These are phyloP conservation scores for Papilio machaon DNA, from an alignment of 1,140 invertebrate genomes.

Conservation along the genomic window DNA sequence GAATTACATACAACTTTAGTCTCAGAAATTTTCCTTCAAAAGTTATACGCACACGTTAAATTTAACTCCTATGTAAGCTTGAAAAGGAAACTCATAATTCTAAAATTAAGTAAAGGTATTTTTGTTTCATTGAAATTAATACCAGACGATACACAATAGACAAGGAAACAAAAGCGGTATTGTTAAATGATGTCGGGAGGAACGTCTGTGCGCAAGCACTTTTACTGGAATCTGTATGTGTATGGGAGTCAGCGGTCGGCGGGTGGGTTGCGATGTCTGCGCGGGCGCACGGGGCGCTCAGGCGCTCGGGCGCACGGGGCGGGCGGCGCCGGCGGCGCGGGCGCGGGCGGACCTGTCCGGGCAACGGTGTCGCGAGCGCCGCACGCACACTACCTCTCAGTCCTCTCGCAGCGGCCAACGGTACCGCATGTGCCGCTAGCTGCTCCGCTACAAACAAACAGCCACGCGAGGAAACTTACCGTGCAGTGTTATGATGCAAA, in stretches of 20 bases:
- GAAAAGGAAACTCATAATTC: conserved; percentile 1
- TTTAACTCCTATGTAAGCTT: neutral
- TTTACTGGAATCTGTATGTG: conserved; percentile 75
- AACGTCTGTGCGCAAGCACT: conserved; percentile 66
- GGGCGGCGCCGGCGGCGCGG: conserved; percentile 59
- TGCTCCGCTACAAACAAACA: conserved; percentile 70
- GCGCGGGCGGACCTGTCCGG: conserved; percentile 78
- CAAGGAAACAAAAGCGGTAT: conserved; percentile 40
- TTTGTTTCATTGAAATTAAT: conserved; percentile 28
- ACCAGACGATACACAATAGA: conserved; percentile 13
- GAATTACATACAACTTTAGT: conserved; percentile 1
- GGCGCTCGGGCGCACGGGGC: conserved; percentile 62
- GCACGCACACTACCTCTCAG: conserved; percentile 72
- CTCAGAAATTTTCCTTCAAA: neutral
- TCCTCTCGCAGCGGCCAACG: conserved; percentile 79
- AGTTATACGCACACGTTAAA: neutral
- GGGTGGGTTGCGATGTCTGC: conserved; percentile 43
- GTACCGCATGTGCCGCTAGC: conserved; percentile 77
- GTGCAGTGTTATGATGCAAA: conserved; percentile 79
- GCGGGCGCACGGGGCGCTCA: conserved; percentile 54
- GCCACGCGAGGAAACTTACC: conserved; percentile 71
- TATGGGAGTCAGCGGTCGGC: conserved; percentile 54
- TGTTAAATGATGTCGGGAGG: conserved; percentile 46
- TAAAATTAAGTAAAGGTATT: conserved; percentile 32
- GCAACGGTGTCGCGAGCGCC: conserved; percentile 80